Base-by-base conservation (phyloP, 1,140 invertebrate species). In the Neoseiulus cucumeris region DNA sequence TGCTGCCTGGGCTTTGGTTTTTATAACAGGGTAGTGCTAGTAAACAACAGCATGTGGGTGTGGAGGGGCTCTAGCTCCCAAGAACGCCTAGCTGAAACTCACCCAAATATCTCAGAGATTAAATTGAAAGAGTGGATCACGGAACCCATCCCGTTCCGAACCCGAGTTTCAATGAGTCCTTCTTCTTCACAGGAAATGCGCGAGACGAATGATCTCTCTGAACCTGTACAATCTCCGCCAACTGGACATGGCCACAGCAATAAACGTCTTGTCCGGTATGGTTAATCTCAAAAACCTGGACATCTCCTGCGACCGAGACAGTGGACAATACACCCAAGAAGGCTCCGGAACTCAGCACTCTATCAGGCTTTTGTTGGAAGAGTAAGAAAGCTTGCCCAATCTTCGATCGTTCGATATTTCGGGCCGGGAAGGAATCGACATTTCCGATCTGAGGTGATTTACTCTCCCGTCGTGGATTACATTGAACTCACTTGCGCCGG, bases 401-500 rank as follows among this genome's bases (percentile, higher is more conserved):
- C 73, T 87, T 44, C 73, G 74, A 22, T 83, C 80, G 42, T 72
- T 87, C 65, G 85, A 87, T 75, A 80, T 87, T 69, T 86, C 85
- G 42, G 85, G 85, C 12, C 74, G 76, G 72, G 79, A 81, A 65
- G 80, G 81, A 67, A 78, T 83, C 42, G 76, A 79, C 64, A 71
- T 77, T 14, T 73, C 77, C 65, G 75, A 80, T 69, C 73, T 85
- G 64, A 69, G 70, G 73, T 75, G 72, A 67, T 12, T 64, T 17
- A 29, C 66, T 1, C 42, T 45, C 47, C 18, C 66, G 44, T 20
- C 9, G 5, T 17, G 7, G 29, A 28, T 20, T n/a, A 44, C 18
- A 42, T 67, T 17, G 18, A 39, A n/a, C 44, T 42, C 65, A 17
- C 51, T 9, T 44, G 51, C 22, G n/a, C 65, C 0, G 9, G 68